Base-by-base conservation (phyloP, 2,797 vertebrate genomes). In the Pipistrellus pipistrellus region DNA sequence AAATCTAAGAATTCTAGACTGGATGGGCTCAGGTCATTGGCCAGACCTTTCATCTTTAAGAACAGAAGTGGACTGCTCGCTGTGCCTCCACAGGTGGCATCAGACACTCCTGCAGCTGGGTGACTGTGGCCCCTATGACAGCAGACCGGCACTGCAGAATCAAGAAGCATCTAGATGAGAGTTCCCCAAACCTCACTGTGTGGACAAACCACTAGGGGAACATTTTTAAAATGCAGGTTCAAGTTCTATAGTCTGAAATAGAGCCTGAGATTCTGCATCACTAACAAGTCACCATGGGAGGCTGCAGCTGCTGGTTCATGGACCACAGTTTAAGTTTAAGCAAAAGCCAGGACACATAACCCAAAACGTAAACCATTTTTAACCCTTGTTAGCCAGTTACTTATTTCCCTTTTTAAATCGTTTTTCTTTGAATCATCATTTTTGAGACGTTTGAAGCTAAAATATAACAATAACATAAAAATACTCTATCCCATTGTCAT, bases 401-500 rank as follows among this genome's bases (percentile, higher is more conserved):
- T 57, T 85, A 23, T 82, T 85, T 48, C 20, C 13, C 12, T 75
- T 72, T 48, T 75, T 48, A 21, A n/a, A 38, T 80, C 2, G 12
- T 35, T 82, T 85, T 84, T 72, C 25, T 93, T 78, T 66, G 48
- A 69, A 85, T 62, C 71, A 85, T 51, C n/a, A 41, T 44, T 38
- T 38, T 85, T 12, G 27, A 86, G 12, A 78, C 80, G 4, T 68
- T 80, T 83, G 95, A 95, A 83, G 66, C 6, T 80, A 73, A 83
- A 81, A 51, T 62, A 55, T 64, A 53, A 68, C 44, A 59, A 21
- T 35, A 51, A 81, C 9, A 48, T 66, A 71, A 51, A 73, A 93
- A 55, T 80, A n/a, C 8, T 59, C 15, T 68, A 27, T 44, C 18
- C 14, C n/a, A 9, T 76, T 32, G 23, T 73, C 48, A 41, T 5